Evolutionary conservation across 2,113 vertebrate genomes (phyloP).

Genomic region (Cairina moschata): DNA sequence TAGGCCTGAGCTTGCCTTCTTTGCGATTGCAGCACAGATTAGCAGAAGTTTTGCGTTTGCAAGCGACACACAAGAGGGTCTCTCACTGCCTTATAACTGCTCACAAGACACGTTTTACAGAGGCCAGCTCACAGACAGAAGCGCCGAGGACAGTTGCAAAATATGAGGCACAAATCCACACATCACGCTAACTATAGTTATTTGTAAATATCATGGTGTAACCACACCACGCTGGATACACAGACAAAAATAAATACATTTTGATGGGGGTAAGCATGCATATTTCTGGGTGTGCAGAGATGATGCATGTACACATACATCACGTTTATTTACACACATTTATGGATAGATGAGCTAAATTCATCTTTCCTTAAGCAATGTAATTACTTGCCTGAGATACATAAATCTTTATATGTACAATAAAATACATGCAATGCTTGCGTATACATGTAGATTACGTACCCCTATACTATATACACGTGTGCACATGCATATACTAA

Average conservation of each 20-base stretch:
- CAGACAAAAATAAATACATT: background rate
- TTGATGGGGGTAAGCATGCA: background rate
- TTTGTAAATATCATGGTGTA: background rate
- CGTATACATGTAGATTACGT: background rate
- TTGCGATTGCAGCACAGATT: slow-evolving; percentile 18
- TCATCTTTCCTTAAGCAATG: background rate
- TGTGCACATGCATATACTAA: background rate
- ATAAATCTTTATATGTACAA: background rate
- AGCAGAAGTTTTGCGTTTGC: slow-evolving; percentile 43
- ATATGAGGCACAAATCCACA: background rate
- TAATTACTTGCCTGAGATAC: background rate
- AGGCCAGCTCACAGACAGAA: background rate
- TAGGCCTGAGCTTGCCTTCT: slow-evolving; percentile 56
- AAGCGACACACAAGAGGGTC: slow-evolving; percentile 50
- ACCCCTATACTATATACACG: background rate
- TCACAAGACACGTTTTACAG: slow-evolving; percentile 40
- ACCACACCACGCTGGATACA: background rate
- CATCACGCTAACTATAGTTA: background rate
- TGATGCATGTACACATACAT: background rate
- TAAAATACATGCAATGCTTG: background rate
- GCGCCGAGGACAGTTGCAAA: background rate
- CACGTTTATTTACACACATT: background rate
- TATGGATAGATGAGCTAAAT: background rate
- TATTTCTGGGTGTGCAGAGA: background rate
- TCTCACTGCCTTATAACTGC: slow-evolving; percentile 26